Conservation (phyloP, 2,113 vertebrate species). For the Pluvialis apricaria region DNA sequence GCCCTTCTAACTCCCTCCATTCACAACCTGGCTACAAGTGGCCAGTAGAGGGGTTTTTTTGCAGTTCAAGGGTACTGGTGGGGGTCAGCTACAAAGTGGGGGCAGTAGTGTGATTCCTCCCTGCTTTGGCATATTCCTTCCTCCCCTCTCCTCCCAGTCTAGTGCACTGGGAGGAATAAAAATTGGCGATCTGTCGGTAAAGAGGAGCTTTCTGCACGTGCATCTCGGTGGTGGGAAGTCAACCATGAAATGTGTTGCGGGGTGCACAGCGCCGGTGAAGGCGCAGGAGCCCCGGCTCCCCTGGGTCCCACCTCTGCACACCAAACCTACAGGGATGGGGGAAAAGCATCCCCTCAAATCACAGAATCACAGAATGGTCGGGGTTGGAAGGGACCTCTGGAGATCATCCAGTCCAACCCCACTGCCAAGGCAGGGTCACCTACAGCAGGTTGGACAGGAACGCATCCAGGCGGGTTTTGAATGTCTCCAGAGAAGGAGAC, state of each 20-base stretch:
- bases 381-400: not conserved
- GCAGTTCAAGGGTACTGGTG: not conserved
- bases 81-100: not conserved
- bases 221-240: not conserved
- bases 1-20: not conserved
- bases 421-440: not conserved
- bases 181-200: fast-evolving
- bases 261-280: not conserved
- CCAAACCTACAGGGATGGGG: not conserved
- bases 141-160: not conserved
- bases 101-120: not conserved
- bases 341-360: not conserved
- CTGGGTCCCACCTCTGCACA: not conserved
- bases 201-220: not conserved
- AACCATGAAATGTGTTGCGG: fast-evolving
- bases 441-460: not conserved
- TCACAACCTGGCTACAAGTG: not conserved
- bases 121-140: not conserved
- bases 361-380: not conserved
- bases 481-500: not conserved
- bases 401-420: not conserved
- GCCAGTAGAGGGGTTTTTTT: not conserved
- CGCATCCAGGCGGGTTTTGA: not conserved
- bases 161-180: not conserved
- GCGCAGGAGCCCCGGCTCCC: not conserved